A percentile compares a stretch with the other conserved stretches of the same genome.
Evolutionary conservation across 2,113 vertebrate species (phyloP).

Genomic region (Megaleporinus macrocephalus): DNA sequence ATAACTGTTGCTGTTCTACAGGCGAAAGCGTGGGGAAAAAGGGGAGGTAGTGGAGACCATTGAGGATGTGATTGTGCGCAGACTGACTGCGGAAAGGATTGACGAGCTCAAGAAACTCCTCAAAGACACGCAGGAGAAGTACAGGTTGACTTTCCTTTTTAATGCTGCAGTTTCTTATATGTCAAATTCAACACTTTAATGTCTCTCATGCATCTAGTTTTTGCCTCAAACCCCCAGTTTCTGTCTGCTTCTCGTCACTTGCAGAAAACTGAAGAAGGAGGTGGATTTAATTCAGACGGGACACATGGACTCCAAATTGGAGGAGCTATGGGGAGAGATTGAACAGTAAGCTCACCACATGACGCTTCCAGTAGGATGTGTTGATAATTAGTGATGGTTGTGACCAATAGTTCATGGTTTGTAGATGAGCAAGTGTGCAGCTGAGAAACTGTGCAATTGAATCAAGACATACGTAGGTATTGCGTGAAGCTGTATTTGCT

Average conservation of each 20-base stretch:
- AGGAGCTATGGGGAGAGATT: conserved; percentile 93
- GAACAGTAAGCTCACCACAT: conserved; percentile 78
- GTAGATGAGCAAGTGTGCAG: too few species aligned
- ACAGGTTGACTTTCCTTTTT: conserved; percentile 79
- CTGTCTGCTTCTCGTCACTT: background rate
- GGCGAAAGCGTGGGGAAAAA: conserved; percentile 96
- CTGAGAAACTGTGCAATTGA: background rate
- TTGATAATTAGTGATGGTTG: background rate
- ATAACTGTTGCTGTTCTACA: conserved; percentile 56
- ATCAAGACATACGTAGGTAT: background rate
- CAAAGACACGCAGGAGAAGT: conserved; percentile 97
- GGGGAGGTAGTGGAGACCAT: conserved; percentile 99
- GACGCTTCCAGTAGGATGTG: background rate
- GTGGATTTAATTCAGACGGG: conserved; percentile 94
- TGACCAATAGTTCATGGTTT: too few species aligned
- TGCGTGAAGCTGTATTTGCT: background rate
- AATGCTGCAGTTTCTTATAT: background rate
- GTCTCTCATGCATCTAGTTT: too few species aligned
- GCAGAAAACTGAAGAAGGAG: conserved; percentile 95
- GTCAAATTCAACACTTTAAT: too few species aligned
- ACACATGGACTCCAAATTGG: conserved; percentile 93
- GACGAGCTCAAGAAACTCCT: conserved; percentile 96
- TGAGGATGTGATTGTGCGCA: conserved; percentile 96
- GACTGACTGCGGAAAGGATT: conserved; percentile 92
- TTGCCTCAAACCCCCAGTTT: too few species aligned